Evolutionary conservation across 1,140 invertebrate species (phyloP).

Genomic region (Lysiphlebus fabarum): DNA sequence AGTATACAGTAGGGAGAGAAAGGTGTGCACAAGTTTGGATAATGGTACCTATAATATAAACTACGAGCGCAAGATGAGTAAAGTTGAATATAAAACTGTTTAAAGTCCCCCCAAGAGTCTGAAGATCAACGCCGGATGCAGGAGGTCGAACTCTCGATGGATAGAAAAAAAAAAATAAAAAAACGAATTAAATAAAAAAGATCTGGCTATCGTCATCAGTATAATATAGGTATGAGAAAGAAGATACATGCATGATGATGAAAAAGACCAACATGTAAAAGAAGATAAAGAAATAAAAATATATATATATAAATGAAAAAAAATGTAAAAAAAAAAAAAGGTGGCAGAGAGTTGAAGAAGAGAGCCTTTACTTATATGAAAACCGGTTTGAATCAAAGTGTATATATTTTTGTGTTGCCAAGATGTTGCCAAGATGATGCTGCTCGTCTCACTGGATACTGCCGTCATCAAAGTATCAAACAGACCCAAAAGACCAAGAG

Average conservation of each 20-base stretch:
- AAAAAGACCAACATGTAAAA: not conserved
- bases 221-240: not conserved
- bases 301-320: no score
- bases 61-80: no score
- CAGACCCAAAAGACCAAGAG: no score
- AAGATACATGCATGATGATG: not conserved
- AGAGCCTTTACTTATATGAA: no score
- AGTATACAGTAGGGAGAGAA: not conserved
- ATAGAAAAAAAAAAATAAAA: not conserved
- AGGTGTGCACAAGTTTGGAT: not conserved
- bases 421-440: no score
- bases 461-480: no score
- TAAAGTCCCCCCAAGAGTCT: not conserved
- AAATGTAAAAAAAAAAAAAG: no score
- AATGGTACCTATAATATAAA: not conserved
- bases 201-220: not conserved
- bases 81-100: no score
- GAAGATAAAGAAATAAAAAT: not conserved
- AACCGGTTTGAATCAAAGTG: no score
- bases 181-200: not conserved
- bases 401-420: no score
- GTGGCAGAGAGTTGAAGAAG: no score
- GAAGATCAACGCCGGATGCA: conserved; percentile 5
- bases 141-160: conserved; percentile 10
- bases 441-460: no score